A percentile compares a stretch with the other conserved stretches of the same genome.
phyloP scores from a whole-genome alignment of 1,140 invertebrate species.

The Drosophila orena region DNA sequence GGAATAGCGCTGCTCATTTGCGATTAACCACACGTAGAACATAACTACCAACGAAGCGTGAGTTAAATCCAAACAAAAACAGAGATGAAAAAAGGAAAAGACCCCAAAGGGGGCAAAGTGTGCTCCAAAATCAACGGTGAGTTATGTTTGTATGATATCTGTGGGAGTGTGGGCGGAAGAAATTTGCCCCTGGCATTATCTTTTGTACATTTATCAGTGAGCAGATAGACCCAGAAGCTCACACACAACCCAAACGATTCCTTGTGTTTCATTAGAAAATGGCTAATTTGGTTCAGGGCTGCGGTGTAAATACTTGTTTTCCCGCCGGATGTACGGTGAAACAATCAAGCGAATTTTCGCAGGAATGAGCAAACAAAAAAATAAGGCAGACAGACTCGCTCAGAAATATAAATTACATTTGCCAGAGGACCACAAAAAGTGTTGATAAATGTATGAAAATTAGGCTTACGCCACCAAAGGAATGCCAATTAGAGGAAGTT shows the following conservation, averaged over 20 bases:
- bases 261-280: conserved; percentile 55
- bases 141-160: conserved; percentile 48
- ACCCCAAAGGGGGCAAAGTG: conserved; percentile 17
- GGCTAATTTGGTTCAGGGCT: conserved; percentile 47
- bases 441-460: conserved; percentile 56
- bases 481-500: conserved; percentile 25
- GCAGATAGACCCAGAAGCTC: conserved; percentile 36
- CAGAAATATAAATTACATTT: conserved; percentile 50
- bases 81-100: conserved; percentile 8
- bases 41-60: conserved; percentile 58
- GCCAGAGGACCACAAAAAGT: conserved; percentile 41
- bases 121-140: conserved; percentile 44
- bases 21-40: conserved; percentile 75
- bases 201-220: conserved; percentile 66
- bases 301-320: conserved; percentile 27
- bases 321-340: conserved; percentile 39
- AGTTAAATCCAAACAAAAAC: conserved; percentile 21
- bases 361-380: conserved; percentile 2
- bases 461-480: conserved; percentile 15
- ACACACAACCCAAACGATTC: conserved; percentile 15
- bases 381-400: not conserved
- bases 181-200: conserved; percentile 57
- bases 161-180: conserved; percentile 1
- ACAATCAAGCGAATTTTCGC: conserved; percentile 26
- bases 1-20: conserved; percentile 69